Evolutionary conservation across 2,797 vertebrate species (phyloP).

Genomic region (Enteromius afrohamiltoni): DNA sequence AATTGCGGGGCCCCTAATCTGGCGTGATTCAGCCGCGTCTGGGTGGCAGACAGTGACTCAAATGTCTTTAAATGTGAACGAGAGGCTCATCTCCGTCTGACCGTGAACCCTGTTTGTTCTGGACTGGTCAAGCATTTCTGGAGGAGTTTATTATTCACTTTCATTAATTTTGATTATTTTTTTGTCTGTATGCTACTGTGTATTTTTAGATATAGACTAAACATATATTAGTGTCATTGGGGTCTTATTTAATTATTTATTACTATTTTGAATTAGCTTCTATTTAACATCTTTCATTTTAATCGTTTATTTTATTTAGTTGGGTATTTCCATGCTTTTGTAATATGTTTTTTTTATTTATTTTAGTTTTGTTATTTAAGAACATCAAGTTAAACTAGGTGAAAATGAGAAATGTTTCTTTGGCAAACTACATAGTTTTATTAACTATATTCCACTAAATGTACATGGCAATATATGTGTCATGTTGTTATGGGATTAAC

Average conservation of each 20-base stretch:
- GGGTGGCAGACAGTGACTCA: slow-evolving; percentile 61
- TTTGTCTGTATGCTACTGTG: not conserved
- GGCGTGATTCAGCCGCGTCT: slow-evolving; percentile 62
- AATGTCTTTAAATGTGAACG: slow-evolving; percentile 50
- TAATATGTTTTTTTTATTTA: not conserved
- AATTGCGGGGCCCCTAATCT: slow-evolving; percentile 64
- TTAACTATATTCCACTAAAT: too few species aligned
- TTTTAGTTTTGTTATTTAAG: too few species aligned
- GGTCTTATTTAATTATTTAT: not conserved
- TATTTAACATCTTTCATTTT: not conserved
- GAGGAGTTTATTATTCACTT: slow-evolving; percentile 1
- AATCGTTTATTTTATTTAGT: too few species aligned
- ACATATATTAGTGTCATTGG: not conserved
- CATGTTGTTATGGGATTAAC: too few species aligned
- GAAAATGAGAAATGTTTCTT: too few species aligned
- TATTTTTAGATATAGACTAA: not conserved
- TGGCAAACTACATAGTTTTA: too few species aligned
- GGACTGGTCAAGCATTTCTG: slow-evolving; percentile 46
- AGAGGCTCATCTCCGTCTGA: slow-evolving; percentile 40
- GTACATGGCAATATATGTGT: too few species aligned
- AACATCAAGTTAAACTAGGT: too few species aligned
- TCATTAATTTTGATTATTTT: not conserved
- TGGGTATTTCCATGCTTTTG: not conserved
- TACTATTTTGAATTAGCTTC: not conserved
- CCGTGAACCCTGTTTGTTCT: slow-evolving; percentile 50